Evolutionary conservation across 2,113 vertebrate species (phyloP), one percentile per base, ranked within the genome.

Genomic region (Alces alces): DNA sequence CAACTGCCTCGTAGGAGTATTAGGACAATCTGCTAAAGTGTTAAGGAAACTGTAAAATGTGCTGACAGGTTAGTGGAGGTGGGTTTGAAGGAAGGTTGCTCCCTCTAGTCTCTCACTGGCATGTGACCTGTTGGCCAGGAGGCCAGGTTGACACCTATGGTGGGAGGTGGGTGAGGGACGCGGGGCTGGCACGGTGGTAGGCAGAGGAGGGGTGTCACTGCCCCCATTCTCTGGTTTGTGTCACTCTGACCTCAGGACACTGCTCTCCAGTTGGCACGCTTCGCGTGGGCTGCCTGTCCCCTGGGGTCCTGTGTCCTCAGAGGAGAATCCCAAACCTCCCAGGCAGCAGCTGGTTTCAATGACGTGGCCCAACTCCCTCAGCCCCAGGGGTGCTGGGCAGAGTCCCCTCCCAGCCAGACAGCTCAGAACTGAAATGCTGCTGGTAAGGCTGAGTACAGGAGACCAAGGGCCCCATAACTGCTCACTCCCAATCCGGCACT

Each of bases 1-100:
- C 36, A 27, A 28, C 15, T 4, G 23, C 45, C 19, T 60, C 0
- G 0, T 4, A 11, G 70, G 16, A 89, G 12, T 16, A 16, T 13
- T 39, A 39, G 33, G 36, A 36, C 28, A 17, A 36, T 73, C 5
- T 13, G 25, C 43, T n/a, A 93, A 87, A 70, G 43, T 39, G 9
- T 66, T 80, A 30, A 17, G 66, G n/a, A 57, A n/a, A 70, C 3
- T 47, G 6, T 25, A 4, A 30, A 3, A 30, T 39, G 30, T 28
- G 28, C 58, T 4, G 27, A 10, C 45, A 86, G 88, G 66, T 78
- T 54, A 25, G 76, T 17, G 21, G 36, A 36, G 25, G 39, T 52
- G 45, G 33, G 12, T 64, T 79, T 1, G 28, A 52, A 80, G 16
- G 0, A 21, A 21, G 23, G 39, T 15, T 52, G 13, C 17, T 36